phyloP scores from a whole-genome alignment of 23 tunicate species.

The Ascidia mentula region DNA sequence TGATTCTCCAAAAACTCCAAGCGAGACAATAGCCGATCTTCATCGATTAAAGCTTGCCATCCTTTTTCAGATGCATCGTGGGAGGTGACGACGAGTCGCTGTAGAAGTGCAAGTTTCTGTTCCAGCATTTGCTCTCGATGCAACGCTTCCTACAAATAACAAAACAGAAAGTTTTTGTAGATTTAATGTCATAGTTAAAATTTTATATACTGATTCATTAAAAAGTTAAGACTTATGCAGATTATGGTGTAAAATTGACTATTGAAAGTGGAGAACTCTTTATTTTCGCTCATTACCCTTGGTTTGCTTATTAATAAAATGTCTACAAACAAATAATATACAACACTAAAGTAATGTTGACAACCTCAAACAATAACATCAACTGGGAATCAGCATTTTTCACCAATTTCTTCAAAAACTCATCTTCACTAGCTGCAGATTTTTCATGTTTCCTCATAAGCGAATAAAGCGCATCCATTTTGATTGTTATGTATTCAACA shows the following conservation, averaged over 20 bases:
- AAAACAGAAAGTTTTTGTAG: no score
- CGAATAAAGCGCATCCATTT: not conserved
- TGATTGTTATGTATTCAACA: no score
- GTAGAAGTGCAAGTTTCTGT: slow-evolving; percentile 92
- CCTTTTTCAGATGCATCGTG: slow-evolving; percentile 93
- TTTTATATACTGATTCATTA: no score
- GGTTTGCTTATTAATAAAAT: no score
- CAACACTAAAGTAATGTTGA: no score
- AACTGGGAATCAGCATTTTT: not conserved
- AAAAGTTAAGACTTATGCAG: no score
- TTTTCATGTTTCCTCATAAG: not conserved
- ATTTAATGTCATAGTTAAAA: no score
- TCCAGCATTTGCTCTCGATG: slow-evolving; percentile 97
- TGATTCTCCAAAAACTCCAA: slow-evolving; percentile 93
- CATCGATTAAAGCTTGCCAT: slow-evolving; percentile 93
- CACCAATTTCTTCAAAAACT: not conserved
- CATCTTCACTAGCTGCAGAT: not conserved
- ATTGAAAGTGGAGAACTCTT: no score
- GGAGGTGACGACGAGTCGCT: slow-evolving; percentile 53
- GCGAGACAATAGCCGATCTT: slow-evolving; percentile 76
- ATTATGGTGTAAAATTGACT: no score
- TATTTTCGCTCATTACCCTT: no score
- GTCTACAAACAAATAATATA: no score
- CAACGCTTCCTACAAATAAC: slow-evolving; percentile 72
- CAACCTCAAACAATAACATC: not conserved